phyloP scores from a whole-genome alignment of 2,797 vertebrate genomes.

The Hippocampus kuda region DNA sequence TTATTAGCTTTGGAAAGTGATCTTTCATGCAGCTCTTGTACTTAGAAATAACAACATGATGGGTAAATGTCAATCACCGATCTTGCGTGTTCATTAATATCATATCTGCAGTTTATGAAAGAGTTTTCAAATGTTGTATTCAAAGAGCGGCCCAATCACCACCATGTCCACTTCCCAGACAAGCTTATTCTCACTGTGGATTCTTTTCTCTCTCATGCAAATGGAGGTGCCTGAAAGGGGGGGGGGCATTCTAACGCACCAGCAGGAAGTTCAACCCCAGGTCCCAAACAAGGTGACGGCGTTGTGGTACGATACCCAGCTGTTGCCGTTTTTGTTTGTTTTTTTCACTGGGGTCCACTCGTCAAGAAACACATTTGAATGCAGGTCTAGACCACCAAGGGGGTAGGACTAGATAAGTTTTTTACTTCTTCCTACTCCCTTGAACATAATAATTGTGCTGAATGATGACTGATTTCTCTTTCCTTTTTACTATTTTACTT shows the following conservation, averaged over 20 bases:
- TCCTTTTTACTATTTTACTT: too few relatives aligned
- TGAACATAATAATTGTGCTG: too few relatives aligned
- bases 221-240: conserved; percentile 14
- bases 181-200: conserved; percentile 17
- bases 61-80: conserved; percentile 1
- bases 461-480: too few relatives aligned
- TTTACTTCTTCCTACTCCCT: too few relatives aligned
- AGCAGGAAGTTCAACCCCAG: conserved; percentile 36
- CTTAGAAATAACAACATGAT: not conserved
- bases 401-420: too few relatives aligned
- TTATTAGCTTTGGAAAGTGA: not conserved
- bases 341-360: conserved; percentile 10
- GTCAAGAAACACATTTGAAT: conserved; percentile 26
- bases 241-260: conserved; percentile 25
- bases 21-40: not conserved
- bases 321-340: conserved; percentile 24
- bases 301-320: conserved; percentile 50
- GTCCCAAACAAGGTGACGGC: conserved; percentile 27
- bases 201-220: conserved; percentile 14
- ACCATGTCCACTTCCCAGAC: conserved; percentile 27
- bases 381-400: conserved; percentile 16
- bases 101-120: not conserved
- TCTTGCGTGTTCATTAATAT: not conserved
- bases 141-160: not conserved
- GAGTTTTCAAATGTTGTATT: not conserved